phyloP scores from a whole-genome alignment of 2,797 vertebrate species.

The Enteromius thamalakanensis region DNA sequence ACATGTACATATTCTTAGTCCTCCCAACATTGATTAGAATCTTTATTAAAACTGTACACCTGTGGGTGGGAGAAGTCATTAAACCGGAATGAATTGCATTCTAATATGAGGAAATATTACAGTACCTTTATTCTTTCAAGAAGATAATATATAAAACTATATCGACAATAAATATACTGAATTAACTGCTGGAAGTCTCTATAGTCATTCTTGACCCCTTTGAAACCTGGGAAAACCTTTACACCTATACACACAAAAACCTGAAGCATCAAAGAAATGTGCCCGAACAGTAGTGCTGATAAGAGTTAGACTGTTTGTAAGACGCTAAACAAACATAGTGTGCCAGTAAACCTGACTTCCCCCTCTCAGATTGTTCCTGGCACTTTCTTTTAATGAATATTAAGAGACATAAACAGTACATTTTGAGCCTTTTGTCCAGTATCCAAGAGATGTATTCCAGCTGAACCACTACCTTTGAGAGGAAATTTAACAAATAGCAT shows the following conservation, averaged over 20 bases:
- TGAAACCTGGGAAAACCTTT: background rate
- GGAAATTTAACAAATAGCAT: background rate
- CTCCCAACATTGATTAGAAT: background rate
- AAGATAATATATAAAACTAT: background rate
- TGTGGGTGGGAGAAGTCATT: background rate
- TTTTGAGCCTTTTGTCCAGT: background rate
- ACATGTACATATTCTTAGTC: constrained; percentile 18
- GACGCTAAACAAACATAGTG: background rate
- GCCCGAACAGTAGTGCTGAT: background rate
- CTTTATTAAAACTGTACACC: constrained; percentile 5
- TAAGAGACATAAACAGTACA: background rate
- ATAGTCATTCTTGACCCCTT: background rate
- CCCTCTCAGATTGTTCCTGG: background rate
- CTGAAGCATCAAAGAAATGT: constrained; percentile 5
- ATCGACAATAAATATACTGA: background rate
- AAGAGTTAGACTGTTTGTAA: background rate
- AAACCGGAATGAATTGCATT: background rate
- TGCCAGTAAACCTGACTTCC: constrained; percentile 1
- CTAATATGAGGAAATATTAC: background rate
- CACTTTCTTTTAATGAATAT: background rate
- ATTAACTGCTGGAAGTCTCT: background rate
- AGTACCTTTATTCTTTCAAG: background rate
- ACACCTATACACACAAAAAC: constrained; percentile 1
- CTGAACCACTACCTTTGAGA: background rate
- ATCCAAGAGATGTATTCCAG: background rate